Evolutionary conservation across 2,888 invertebrate species (phyloP).

Genomic region (Lasioglossum zephyrum): DNA sequence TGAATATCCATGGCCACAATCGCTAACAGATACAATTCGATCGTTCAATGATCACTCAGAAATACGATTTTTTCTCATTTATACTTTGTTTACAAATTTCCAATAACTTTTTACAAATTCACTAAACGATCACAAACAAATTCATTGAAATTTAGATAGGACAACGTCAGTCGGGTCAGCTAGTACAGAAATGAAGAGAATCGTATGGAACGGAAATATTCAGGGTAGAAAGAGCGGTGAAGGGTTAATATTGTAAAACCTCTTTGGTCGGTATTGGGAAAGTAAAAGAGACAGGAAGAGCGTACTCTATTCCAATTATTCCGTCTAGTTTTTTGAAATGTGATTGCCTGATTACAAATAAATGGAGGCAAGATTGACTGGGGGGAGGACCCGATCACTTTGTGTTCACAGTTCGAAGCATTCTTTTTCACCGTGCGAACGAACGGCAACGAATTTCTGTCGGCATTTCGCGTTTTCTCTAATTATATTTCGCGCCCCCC

Average conservation of each 20-base stretch:
- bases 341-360: neutral
- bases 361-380: conserved; percentile 18
- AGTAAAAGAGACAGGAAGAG: neutral
- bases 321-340: neutral
- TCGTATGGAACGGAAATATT: neutral
- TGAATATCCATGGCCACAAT: no score
- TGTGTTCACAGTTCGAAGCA: neutral
- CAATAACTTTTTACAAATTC: no score
- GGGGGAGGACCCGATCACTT: conserved; percentile 9
- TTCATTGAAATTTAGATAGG: no score
- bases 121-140: no score
- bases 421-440: neutral
- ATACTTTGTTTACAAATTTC: no score
- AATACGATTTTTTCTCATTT: no score
- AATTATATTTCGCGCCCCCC: conserved; percentile 41
- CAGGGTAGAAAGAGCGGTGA: neutral
- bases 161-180: no score
- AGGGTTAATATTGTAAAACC: neutral
- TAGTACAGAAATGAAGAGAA: no score
- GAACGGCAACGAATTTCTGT: neutral
- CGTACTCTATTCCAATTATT: neutral
- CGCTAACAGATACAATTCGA: no score
- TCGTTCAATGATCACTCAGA: no score
- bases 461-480: conserved; percentile 30
- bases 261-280: neutral